Evolutionary conservation across 2,797 vertebrate species (phyloP), one percentile per base, ranked within the genome.

Genomic region (Cryptoprocta ferox): DNA sequence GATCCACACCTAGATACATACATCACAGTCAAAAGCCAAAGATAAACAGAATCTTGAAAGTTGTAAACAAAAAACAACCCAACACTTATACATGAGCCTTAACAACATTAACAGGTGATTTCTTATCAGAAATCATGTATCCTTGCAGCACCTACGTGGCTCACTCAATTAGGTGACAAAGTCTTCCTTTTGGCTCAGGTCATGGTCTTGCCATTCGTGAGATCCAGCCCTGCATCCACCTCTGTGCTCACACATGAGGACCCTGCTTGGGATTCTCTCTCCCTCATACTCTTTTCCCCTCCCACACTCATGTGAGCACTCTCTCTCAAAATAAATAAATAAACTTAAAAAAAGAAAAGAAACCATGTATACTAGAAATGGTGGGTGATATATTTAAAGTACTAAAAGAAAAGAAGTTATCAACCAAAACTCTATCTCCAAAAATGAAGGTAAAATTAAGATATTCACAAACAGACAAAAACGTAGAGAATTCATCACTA

Each of bases 11-110:
- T 50, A 92, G 32, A 45, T 16, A 75, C 4, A 66, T 56, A 66
- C 16, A 75, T 75, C 35, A 53, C 61, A 75, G n/a, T 75, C 5
- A 81, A 82, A 89, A 13, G 6, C 2, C 53, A 81, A 88, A 88
- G 42, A 81, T 48, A 89, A 81, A 94, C 21, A 92, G 35, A 84
- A 63, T 50, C n/a, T 83, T 56, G 35, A 76, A 94, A 83, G 68
- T n/a, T 39, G 16, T 16, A 42, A 56, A 28, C 78, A 56, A 76
- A 39, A 95, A 92, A 26, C 8, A 87, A 92, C n/a, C 68, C 61
- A 66, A 30, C 78, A 50, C 1, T 5, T 66, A 61, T 3, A 79
- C 26, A 19, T 35, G 39, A 89, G 76, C 68, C 24, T 89, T 85
- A 84, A 13, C 68, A 50, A 84, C 10, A 53, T 53, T 59, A 79